Percentiles rank a stretch among this genome's conserved stretches.
phyloP scores from a whole-genome alignment of 2,888 invertebrate species.

The Melikaiella ostensackeni region DNA sequence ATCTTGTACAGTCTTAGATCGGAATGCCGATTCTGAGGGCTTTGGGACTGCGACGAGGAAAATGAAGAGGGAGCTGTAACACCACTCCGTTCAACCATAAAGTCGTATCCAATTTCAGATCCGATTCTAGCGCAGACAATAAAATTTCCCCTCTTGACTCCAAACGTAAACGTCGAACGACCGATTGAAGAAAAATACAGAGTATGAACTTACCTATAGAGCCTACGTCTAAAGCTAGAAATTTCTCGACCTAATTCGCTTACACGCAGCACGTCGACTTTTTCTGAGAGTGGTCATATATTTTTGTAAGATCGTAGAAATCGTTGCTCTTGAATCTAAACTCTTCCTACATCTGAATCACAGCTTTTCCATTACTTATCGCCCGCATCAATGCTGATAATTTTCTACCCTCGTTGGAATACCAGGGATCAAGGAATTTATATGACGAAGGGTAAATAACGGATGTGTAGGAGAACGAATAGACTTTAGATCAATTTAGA shows the following conservation, averaged over 20 bases:
- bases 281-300: not conserved
- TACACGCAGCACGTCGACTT: not conserved
- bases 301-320: not conserved
- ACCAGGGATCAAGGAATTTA: no score
- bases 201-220: not conserved
- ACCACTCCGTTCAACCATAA: not conserved
- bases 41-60: not conserved
- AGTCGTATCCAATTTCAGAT: conserved; percentile 2
- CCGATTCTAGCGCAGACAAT: not conserved
- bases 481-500: no score
- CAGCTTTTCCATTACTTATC: not conserved
- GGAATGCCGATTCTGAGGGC: not conserved
- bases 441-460: no score
- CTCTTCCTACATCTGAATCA: not conserved
- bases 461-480: no score
- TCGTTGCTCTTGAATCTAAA: not conserved
- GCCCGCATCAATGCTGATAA: no score
- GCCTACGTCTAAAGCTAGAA: not conserved
- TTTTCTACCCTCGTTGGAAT: no score
- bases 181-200: not conserved
- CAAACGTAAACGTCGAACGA: not conserved
- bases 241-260: not conserved
- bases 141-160: not conserved
- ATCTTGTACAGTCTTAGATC: not conserved
- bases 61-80: not conserved